A percentile compares a stretch with the other conserved stretches of the same genome.
These are phyloP conservation scores for Ciona savignyi DNA, from an alignment of 23 tunicate genomes.

Conservation along the genomic window DNA sequence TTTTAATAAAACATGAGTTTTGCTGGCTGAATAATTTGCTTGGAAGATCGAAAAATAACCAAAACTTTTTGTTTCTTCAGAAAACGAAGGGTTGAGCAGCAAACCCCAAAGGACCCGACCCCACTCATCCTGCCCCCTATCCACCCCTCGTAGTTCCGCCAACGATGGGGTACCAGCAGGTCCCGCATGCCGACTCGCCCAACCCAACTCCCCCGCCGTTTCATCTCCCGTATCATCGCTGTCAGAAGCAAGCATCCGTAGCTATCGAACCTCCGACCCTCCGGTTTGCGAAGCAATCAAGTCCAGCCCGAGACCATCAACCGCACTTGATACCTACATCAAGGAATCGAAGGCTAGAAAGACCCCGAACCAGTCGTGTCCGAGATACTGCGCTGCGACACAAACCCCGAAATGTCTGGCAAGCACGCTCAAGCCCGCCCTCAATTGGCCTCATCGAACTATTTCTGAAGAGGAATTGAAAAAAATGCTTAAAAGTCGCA, in stretches of 20 bases:
- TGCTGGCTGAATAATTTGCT: too few species aligned
- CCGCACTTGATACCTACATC: neutral
- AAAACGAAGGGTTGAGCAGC: too few species aligned
- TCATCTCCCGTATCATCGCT: slow-evolving; percentile 37
- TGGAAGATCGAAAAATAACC: too few species aligned
- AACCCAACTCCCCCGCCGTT: slow-evolving; percentile 36
- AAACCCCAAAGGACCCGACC: too few species aligned
- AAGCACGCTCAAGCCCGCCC: slow-evolving; percentile 41
- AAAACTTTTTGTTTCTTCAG: too few species aligned
- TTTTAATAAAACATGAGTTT: too few species aligned
- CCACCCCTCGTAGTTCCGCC: neutral
- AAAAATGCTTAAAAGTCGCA: slow-evolving; percentile 31
- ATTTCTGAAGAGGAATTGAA: slow-evolving; percentile 56
- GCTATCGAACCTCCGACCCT: neutral
- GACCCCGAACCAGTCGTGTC: neutral
- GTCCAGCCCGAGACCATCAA: neutral
- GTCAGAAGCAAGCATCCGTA: slow-evolving; percentile 12
- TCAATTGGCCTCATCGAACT: slow-evolving; percentile 43
- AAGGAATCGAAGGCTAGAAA: neutral
- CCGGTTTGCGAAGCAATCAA: neutral
- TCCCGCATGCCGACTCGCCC: neutral
- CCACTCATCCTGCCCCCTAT: neutral
- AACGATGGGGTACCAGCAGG: neutral
- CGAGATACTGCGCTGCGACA: slow-evolving; percentile 19
- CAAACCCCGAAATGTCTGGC: slow-evolving; percentile 74